Evolutionary conservation across 2,888 invertebrate genomes (phyloP), one percentile per base, ranked within the genome.

Genomic region (Octonoba sinensis): DNA sequence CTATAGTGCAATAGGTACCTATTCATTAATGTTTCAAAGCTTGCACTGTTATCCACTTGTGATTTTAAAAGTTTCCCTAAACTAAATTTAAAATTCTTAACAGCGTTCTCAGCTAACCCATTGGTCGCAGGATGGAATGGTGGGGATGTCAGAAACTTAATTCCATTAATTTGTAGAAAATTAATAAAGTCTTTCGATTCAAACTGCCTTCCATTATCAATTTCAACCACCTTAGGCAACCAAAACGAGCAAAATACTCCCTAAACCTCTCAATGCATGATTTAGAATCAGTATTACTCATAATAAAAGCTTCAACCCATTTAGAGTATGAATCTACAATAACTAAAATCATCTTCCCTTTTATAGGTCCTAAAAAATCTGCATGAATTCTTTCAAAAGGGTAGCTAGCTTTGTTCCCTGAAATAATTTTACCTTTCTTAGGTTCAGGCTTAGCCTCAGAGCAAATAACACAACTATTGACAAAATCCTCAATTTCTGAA

Each of bases 21-120:
- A 27, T 27, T 62, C 62, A 62, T 62, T 24, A 62, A 6, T 4
- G 62, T 27, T 62, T 62, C 27, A 27, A 62, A 62, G 15, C 62
- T 62, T 62, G 15, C 62, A 27, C 27, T 62, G 27, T 1, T 27
- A 36, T 62, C 27, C 1, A 1, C 27, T 27, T 1, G 27, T 16
- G 62, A 2, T 62, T 62, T 62, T 27, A 62, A 62, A 13, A 62
- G 16, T 62, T 62, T 62, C 2, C 27, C 8, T 57, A 57, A 18
- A 57, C 57, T 18, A 27, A 1, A 3, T 57, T 57, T 57, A 18
- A 57, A 57, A 18, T 18, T 57, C 57, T 57, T 57, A 1, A 57
- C 57, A 57, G 57, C 57, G n/a, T 57, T 57, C 8, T 62, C 62
- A 3, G 62, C 62, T 62, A 62, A 62, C 8, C 24, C 62, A 62